Evolutionary conservation across 2,113 vertebrate genomes (phyloP).

Genomic region (Lasiurus borealis): DNA sequence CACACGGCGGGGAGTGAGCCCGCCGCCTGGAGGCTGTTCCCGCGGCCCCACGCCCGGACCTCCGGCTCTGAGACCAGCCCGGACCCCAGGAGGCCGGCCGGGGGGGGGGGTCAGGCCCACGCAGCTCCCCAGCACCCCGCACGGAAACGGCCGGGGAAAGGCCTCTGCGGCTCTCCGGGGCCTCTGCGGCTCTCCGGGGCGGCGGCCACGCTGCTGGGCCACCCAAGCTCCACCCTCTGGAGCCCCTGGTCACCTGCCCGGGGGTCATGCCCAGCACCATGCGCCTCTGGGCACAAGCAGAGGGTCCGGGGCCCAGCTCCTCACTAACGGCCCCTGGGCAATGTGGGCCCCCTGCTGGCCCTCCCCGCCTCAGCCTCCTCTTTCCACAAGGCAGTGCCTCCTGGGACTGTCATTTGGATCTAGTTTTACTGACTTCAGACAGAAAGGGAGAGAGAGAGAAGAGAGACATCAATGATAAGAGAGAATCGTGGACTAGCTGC

Average conservation of each 20-base stretch:
- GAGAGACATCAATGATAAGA: too few species aligned
- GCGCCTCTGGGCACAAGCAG: neutral
- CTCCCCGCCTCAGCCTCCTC: neutral
- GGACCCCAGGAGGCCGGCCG: neutral
- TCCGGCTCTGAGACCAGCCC: neutral
- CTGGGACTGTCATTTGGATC: fast-evolving
- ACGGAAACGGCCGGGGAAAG: neutral
- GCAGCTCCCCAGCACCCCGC: neutral
- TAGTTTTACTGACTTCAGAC: too few species aligned
- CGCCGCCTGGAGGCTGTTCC: fast-evolving
- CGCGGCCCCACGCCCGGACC: neutral
- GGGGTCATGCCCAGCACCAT: neutral
- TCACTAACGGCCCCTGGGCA: too few species aligned
- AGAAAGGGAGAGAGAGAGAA: too few species aligned
- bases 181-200: neutral
- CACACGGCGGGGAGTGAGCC: conserved; percentile 44
- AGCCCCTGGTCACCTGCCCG: neutral
- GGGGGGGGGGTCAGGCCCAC: fast-evolving
- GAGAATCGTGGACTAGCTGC: too few species aligned
- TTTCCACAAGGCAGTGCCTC: neutral
- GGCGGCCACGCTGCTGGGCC: neutral
- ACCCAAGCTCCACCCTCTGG: too few species aligned
- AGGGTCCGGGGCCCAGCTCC: neutral
- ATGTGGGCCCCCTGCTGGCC: neutral
- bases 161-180: neutral